These are phyloP conservation scores for Pseudolaguvia tuberculata DNA, from an alignment of 2,113 vertebrate genomes.

Conservation along the genomic window DNA sequence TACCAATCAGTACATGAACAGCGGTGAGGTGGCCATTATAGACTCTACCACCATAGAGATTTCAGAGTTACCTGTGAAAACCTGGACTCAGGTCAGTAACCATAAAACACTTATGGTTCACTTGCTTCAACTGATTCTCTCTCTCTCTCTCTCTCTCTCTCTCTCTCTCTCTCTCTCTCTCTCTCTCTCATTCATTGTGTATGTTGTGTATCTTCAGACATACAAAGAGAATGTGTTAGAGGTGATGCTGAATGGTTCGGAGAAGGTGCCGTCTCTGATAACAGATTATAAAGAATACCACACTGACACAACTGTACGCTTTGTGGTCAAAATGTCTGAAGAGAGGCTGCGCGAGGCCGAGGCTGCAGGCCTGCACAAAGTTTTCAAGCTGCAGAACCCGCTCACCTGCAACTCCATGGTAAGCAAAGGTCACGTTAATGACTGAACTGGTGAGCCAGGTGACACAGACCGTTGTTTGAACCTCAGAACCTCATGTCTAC, in stretches of 20 bases:
- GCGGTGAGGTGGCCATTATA: slow-evolving; percentile 87
- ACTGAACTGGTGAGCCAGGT: background rate
- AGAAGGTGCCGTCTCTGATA: slow-evolving; percentile 88
- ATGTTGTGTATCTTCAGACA: slow-evolving; percentile 58
- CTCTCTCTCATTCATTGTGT: too few relatives aligned
- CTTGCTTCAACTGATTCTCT: too few relatives aligned
- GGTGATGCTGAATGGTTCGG: slow-evolving; percentile 88
- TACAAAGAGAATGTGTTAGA: slow-evolving; percentile 97
- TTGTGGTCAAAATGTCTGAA: slow-evolving; percentile 85
- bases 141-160: background rate
- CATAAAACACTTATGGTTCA: background rate
- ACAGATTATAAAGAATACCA: slow-evolving; percentile 95
- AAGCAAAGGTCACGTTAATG: background rate
- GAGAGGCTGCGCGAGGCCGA: slow-evolving; percentile 82
- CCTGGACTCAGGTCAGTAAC: slow-evolving; percentile 88
- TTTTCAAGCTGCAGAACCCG: slow-evolving; percentile 89
- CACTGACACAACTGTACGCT: slow-evolving; percentile 91
- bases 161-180: too few relatives aligned
- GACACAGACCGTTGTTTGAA: background rate
- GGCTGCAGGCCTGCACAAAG: slow-evolving; percentile 85
- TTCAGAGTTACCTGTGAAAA: slow-evolving; percentile 88
- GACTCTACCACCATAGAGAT: slow-evolving; percentile 96
- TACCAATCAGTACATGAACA: slow-evolving; percentile 83
- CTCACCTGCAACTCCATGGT: slow-evolving; percentile 85
- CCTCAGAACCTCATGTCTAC: background rate